Percentiles rank a stretch among this genome's conserved stretches.
Evolutionary conservation across 2,888 invertebrate species (phyloP).

Genomic region (Leptopterna dolabrata): DNA sequence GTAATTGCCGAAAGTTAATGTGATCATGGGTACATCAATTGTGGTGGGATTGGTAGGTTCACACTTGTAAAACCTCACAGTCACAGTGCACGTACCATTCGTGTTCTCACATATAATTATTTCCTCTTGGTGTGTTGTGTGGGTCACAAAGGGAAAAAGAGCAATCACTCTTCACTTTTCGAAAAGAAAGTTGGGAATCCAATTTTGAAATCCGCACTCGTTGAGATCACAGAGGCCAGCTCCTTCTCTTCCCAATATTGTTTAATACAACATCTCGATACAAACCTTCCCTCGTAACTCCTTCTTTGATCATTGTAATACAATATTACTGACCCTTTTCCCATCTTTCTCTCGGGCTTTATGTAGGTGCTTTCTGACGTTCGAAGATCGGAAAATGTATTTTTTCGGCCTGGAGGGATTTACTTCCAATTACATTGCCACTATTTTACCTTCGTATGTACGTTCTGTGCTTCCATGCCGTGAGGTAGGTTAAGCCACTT

Average conservation of each 20-base stretch:
- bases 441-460: not conserved
- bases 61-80: not conserved
- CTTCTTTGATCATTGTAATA: conserved; percentile 7
- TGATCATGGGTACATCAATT: too few species aligned
- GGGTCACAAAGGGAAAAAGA: not conserved
- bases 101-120: too few species aligned
- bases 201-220: conserved; percentile 6
- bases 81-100: too few species aligned
- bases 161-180: not conserved
- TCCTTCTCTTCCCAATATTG: not conserved
- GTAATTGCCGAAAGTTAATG: too few species aligned
- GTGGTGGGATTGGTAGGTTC: too few species aligned
- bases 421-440: not conserved
- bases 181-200: not conserved
- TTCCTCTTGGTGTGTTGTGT: not conserved
- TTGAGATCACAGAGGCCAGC: not conserved
- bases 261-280: conserved; percentile 7
- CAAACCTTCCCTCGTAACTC: not conserved
- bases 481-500: not conserved
- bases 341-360: not conserved
- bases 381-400: not conserved
- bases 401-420: not conserved
- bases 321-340: conserved; percentile 11
- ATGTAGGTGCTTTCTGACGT: not conserved
- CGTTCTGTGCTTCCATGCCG: not conserved